These are phyloP conservation scores for Urophycis tenuis DNA, from an alignment of 2,797 vertebrate genomes.

Conservation along the genomic window DNA sequence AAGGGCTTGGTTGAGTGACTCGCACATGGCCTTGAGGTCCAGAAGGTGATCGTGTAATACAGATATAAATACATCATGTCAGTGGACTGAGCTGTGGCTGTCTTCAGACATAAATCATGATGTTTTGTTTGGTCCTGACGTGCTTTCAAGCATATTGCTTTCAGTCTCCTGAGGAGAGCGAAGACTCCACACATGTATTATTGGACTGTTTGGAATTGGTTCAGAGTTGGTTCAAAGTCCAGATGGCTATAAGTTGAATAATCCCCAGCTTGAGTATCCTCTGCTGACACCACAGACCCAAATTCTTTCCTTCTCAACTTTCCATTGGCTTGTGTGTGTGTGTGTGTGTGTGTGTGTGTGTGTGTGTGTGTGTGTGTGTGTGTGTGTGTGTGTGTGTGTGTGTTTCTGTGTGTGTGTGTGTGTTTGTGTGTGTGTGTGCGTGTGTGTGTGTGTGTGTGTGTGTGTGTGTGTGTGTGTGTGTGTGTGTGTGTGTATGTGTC, in stretches of 20 bases:
- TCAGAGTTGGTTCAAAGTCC: conserved; percentile 1
- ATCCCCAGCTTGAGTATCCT: neutral
- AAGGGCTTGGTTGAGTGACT: neutral
- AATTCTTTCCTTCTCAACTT: neutral
- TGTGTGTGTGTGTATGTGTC: neutral
- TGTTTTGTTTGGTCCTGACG: neutral
- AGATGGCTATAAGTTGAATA: neutral
- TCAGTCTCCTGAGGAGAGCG: neutral
- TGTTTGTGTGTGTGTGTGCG: neutral
- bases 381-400: neutral
- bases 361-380: neutral
- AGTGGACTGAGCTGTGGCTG: neutral
- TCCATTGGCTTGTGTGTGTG: neutral
- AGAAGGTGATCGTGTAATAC: neutral
- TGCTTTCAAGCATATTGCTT: neutral
- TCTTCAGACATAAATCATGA: neutral
- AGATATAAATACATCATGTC: neutral
- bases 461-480: neutral
- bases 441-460: neutral
- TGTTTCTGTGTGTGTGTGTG: neutral
- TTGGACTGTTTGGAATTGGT: neutral
- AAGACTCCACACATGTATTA: neutral
- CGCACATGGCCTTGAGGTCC: neutral
- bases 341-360: neutral
- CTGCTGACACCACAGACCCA: neutral